These are phyloP conservation scores for Perdita meconis DNA, from an alignment of 2,888 invertebrate genomes.

Conservation along the genomic window DNA sequence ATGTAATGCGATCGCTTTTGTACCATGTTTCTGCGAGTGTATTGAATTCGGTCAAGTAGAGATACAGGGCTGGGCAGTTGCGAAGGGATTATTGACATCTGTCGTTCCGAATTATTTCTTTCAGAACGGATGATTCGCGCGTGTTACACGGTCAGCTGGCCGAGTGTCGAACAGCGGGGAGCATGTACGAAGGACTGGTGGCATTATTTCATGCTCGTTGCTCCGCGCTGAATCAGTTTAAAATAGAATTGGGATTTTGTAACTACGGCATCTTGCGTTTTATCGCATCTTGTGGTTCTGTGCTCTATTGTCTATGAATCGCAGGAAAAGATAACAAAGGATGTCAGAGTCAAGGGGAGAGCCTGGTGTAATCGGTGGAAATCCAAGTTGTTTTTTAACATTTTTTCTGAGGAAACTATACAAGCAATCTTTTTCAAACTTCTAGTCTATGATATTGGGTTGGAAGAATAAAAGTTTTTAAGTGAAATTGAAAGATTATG, in stretches of 20 bases:
- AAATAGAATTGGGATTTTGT: slow-evolving; percentile 36
- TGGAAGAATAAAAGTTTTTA: too few relatives aligned
- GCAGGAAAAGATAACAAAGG: neutral
- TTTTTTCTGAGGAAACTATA: too few relatives aligned
- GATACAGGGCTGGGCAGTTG: neutral
- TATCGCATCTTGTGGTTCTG: neutral
- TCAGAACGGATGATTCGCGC: neutral
- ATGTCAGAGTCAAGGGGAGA: too few relatives aligned
- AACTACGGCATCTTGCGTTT: neutral
- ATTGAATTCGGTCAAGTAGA: neutral
- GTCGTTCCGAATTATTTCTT: neutral
- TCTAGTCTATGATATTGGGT: too few relatives aligned
- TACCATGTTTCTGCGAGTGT: neutral
- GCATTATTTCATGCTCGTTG: neutral
- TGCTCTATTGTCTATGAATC: neutral
- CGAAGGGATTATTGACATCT: neutral
- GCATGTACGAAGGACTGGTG: neutral
- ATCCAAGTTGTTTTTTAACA: too few relatives aligned
- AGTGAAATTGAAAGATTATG: too few relatives aligned
- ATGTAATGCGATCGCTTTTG: slow-evolving; percentile 6
- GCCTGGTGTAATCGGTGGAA: too few relatives aligned
- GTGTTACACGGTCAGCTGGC: neutral
- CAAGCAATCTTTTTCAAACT: too few relatives aligned
- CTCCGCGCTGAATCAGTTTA: slow-evolving; percentile 15
- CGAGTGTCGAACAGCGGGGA: neutral